Percentiles rank a stretch among this genome's conserved stretches.
Evolutionary conservation across 2,113 vertebrate species (phyloP).

Genomic region (Sorex araneus): DNA sequence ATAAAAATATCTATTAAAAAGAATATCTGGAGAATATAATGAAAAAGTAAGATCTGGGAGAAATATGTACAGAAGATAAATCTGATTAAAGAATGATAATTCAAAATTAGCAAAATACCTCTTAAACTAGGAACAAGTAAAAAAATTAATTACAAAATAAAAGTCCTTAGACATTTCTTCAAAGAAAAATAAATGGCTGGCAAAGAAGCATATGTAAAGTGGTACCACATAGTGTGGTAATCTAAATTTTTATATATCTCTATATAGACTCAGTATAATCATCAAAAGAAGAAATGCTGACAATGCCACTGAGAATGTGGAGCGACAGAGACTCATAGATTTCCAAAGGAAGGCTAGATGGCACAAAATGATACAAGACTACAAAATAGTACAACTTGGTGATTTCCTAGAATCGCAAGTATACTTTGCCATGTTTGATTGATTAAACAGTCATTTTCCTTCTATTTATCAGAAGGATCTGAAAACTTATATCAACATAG

Average conservation of each 20-base stretch:
- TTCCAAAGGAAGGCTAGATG: not conserved
- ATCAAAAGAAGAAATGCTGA: not conserved
- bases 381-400: not conserved
- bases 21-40: not conserved
- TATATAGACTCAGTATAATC: not conserved
- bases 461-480: not conserved
- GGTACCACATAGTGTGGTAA: not conserved
- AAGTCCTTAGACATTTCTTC: not conserved
- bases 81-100: not conserved
- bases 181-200: not conserved
- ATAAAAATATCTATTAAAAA: not conserved
- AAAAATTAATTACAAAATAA: not conserved
- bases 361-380: too few relatives aligned
- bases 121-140: not conserved
- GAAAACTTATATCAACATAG: not conserved
- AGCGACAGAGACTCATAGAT: not conserved
- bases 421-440: not conserved
- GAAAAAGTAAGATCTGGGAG: not conserved
- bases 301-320: not conserved
- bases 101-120: not conserved
- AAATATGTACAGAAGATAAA: not conserved
- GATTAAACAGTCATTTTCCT: not conserved
- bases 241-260: not conserved
- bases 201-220: not conserved
- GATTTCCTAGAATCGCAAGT: not conserved